These are phyloP conservation scores for Hydrophis major DNA, from an alignment of 2,797 vertebrate species.

Conservation along the genomic window DNA sequence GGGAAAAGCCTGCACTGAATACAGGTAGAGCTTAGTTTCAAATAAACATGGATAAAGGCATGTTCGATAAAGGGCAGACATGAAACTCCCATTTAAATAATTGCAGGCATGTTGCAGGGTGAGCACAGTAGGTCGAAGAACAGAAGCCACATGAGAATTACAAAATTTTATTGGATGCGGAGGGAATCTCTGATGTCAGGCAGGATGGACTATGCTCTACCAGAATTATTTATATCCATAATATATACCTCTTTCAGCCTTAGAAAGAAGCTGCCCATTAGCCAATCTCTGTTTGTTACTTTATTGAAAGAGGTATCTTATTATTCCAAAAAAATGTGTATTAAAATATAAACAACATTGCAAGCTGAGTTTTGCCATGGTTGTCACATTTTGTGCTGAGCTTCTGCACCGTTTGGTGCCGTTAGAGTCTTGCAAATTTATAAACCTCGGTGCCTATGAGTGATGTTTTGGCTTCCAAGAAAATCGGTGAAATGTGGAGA, in stretches of 20 bases:
- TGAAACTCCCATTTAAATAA: not conserved
- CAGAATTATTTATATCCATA: not conserved
- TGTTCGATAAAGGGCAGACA: not conserved
- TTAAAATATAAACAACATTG: conserved; percentile 3
- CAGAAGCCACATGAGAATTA: not conserved
- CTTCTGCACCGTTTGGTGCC: not conserved
- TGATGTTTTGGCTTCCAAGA: conserved; percentile 30
- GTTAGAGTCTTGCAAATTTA: conserved; percentile 5
- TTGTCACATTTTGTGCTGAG: not conserved
- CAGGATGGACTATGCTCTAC: not conserved
- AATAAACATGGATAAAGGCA: not conserved
- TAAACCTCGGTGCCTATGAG: not conserved
- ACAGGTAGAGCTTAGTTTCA: not conserved
- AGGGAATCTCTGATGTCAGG: not conserved
- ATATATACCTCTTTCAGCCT: not conserved
- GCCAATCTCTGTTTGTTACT: not conserved
- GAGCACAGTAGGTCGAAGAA: not conserved
- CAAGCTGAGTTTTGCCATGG: not conserved
- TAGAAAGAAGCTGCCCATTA: not conserved
- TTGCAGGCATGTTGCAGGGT: not conserved
- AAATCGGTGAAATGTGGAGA: conserved; percentile 16
- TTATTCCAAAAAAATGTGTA: not conserved
- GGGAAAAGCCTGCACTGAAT: not conserved
- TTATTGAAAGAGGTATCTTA: not conserved
- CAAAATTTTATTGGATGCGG: not conserved